Evolutionary conservation across 2,888 invertebrate genomes (phyloP).

Genomic region (Rutpela maculata): DNA sequence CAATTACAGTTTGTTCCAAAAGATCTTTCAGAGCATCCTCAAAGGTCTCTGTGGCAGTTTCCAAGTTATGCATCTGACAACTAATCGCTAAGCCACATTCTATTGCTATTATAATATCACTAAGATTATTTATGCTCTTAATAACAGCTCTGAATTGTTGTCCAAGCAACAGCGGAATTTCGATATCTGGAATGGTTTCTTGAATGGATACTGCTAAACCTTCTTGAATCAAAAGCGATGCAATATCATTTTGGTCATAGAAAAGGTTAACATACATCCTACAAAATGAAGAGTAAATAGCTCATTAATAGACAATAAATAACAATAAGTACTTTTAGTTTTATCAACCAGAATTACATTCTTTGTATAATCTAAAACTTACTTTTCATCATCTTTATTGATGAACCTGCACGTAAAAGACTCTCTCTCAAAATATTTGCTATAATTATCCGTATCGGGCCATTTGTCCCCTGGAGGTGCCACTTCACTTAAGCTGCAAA

Average conservation of each 20-base stretch:
- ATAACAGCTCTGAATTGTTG: slow-evolving; percentile 73
- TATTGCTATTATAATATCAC: slow-evolving; percentile 73
- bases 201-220: slow-evolving; percentile 59
- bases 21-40: slow-evolving; percentile 76
- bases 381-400: slow-evolving; percentile 73
- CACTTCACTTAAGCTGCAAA: slow-evolving; percentile 81
- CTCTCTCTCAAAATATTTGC: slow-evolving; percentile 79
- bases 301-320: not conserved
- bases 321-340: not conserved
- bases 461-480: slow-evolving; percentile 78
- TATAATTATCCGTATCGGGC: slow-evolving; percentile 76
- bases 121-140: slow-evolving; percentile 71
- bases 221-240: slow-evolving; percentile 61
- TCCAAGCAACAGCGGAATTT: slow-evolving; percentile 71
- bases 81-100: slow-evolving; percentile 74
- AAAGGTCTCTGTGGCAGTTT: slow-evolving; percentile 71
- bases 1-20: slow-evolving; percentile 73
- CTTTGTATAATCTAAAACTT: slow-evolving; percentile 58
- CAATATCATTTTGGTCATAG: slow-evolving; percentile 60
- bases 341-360: not conserved
- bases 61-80: slow-evolving; percentile 75
- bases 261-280: slow-evolving; percentile 66
- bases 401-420: slow-evolving; percentile 78
- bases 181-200: slow-evolving; percentile 60
- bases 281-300: slow-evolving; percentile 26